These are phyloP conservation scores for Lordiphosa stackelbergi DNA, from an alignment of 1,140 invertebrate species.

Conservation along the genomic window DNA sequence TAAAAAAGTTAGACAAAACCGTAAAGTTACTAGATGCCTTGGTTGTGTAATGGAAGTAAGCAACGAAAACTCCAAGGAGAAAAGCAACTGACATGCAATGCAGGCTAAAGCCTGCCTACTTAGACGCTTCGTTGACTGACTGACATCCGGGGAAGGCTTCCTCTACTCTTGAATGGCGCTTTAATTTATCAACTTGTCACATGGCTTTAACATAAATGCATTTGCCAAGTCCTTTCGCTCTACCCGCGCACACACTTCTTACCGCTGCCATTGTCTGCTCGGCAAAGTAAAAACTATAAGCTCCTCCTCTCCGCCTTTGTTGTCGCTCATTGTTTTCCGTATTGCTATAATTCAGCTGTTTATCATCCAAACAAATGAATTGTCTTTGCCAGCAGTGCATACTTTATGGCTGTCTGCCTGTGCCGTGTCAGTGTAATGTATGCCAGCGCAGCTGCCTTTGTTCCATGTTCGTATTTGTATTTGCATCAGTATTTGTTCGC, in stretches of 20 bases:
- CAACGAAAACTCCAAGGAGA: slow-evolving; percentile 8
- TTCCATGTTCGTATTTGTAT: slow-evolving; percentile 16
- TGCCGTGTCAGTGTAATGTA: slow-evolving; percentile 12
- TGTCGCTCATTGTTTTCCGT: slow-evolving; percentile 50
- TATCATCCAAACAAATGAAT: slow-evolving; percentile 62
- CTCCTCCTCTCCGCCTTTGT: slow-evolving; percentile 1
- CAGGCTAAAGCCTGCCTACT: slow-evolving; percentile 31
- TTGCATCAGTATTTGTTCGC: slow-evolving; percentile 2
- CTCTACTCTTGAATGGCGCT: slow-evolving; percentile 14
- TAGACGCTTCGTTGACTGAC: slow-evolving; percentile 9
- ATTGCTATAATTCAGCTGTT: slow-evolving; percentile 62
- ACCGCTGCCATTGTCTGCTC: slow-evolving; percentile 27
- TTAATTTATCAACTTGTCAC: slow-evolving; percentile 63
- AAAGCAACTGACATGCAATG: slow-evolving; percentile 25
- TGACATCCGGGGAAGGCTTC: slow-evolving; percentile 16
- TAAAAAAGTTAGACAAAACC: slow-evolving; percentile 4
- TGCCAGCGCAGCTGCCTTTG: slow-evolving; percentile 29
- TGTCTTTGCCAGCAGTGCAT: slow-evolving; percentile 44
- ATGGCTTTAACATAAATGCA: slow-evolving; percentile 24
- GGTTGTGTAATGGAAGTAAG: not conserved
- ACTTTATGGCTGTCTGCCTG: slow-evolving; percentile 9
- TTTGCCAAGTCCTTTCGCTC: slow-evolving; percentile 6
- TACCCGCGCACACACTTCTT: slow-evolving; percentile 11
- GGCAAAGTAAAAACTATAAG: no score
- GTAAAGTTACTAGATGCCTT: not conserved